Percentiles rank a stretch among this genome's conserved stretches.
phyloP scores from a whole-genome alignment of 2,113 vertebrate species.

The Rhea pennata region DNA sequence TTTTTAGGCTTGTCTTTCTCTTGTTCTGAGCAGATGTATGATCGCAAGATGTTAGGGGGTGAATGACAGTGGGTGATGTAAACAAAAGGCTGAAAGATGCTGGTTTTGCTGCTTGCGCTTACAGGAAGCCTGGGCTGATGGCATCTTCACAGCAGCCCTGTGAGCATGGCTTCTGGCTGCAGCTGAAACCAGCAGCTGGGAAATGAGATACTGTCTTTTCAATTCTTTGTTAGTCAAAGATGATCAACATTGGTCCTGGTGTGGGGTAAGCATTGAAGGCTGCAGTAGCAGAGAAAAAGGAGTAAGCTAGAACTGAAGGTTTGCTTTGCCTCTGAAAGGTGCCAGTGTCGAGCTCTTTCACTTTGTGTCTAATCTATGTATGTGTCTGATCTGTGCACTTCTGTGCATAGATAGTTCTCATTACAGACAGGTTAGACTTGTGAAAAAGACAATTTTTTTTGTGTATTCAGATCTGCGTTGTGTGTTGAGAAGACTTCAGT shows the following conservation, averaged over 20 bases:
- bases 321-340: background rate
- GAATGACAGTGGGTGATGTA: background rate
- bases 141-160: background rate
- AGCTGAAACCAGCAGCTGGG: background rate
- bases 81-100: background rate
- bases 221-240: background rate
- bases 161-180: background rate
- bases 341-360: background rate
- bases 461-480: background rate
- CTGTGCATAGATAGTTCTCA: background rate
- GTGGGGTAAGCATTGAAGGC: background rate
- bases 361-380: no score
- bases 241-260: background rate
- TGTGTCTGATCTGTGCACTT: no score
- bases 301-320: background rate
- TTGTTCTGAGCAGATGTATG: background rate
- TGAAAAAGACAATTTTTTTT: background rate
- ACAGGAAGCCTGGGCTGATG: background rate
- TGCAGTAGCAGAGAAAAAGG: background rate
- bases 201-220: background rate
- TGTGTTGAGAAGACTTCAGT: background rate
- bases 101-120: background rate
- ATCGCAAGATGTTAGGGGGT: background rate
- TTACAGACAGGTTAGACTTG: background rate
- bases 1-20: background rate